Base-by-base conservation (phyloP, 2,888 invertebrate genomes). In the Amphimallon solstitiale region DNA sequence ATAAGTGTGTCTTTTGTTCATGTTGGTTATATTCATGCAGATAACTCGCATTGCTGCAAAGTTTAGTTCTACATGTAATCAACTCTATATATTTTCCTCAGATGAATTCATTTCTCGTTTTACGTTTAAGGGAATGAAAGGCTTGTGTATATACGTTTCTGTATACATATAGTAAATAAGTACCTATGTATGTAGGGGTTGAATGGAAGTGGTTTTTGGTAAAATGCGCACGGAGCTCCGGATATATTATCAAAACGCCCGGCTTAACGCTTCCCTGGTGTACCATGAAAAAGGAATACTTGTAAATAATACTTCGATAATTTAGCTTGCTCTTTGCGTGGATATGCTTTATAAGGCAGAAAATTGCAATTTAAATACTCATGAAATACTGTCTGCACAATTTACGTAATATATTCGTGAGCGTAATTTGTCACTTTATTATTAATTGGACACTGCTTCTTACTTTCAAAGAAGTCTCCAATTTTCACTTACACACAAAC, bases 301-400 rank as follows among this genome's bases (percentile, higher is more conserved):
- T 51, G 10, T 51, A 51, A 51, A 51, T 51, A 35, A 51, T 51
- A 51, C 35, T 15, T 51, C 15, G 51, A 51, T 51, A 51, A 51
- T 51, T 51, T 51, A 51, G 15, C 51, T 6, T 5, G 15, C 14
- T 17, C 10, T 35, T 51, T 34, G 35, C 35, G 35, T 35, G 29
- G 5, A 34, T 10, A 35, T 15, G 35, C n/a, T 51, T 17, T 23
- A 35, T 9, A 19, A 14, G 35, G 35, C 9, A 35, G 35, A 51
- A 51, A 35, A 51, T 51, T 51, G 35, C 35, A 51, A 15, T 51
- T 51, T 51, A 51, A 51, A 51, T 35, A 48, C 29, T 49, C 48
- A 34, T 49, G 48, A 49, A 23, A 29, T 49, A 49, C 48, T 12
- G 29, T 29, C 29, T 49, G 12, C 48, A 49, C 3, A 23, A 12